Base-by-base conservation (phyloP, 2,888 invertebrate genomes). In the Leptopterna dolabrata region DNA sequence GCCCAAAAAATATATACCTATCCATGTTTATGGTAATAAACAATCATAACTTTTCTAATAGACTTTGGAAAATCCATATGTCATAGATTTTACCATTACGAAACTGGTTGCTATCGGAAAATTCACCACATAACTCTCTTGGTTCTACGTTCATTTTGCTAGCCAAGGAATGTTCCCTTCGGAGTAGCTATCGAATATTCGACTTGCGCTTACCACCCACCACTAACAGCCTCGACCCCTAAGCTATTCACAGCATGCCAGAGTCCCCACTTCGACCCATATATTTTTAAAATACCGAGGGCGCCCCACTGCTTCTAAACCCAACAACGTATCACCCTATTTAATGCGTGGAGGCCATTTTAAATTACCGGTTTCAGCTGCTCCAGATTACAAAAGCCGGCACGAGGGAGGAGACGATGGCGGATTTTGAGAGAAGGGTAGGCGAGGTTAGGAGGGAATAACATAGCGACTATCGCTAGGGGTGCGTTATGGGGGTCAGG, bases 291-390 rank as follows among this genome's bases (percentile, higher is more conserved):
- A 78, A 78, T 78, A 11, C 45, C 78, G 43, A 78, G 71, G 78
- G 41, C 78, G 24, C 45, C 78, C 78, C 43, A 45, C 45, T 24
- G 63, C 63, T 63, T 63, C 19, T 4, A 3, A 55, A 55, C 55
- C 55, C 55, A 7, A 55, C 55, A 55, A n/a, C 55, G 55, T 55
- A 63, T 45, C 78, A 24, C 78, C 45, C 45, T 76, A 36, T 76
- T 36, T 36, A 51, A 41, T 63, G 55, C 70, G 83, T 83, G 83
- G 85, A 85, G 85, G 85, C 85, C 85, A 85, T 85, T 85, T 85
- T 85, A 85, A 85, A 85, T 85, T 71, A 85, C 85, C n/a, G 85
- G 71, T 70, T 85, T 85, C 85, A 85, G 85, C 85, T 85, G 85
- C 85, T 73, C 85, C 30, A 85, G 76, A 55, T 85, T 85, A 73